A percentile compares a stretch with the other conserved stretches of the same genome.
Evolutionary conservation across 2,888 invertebrate species (phyloP).

Genomic region (Drosophila neoperkinsi): DNA sequence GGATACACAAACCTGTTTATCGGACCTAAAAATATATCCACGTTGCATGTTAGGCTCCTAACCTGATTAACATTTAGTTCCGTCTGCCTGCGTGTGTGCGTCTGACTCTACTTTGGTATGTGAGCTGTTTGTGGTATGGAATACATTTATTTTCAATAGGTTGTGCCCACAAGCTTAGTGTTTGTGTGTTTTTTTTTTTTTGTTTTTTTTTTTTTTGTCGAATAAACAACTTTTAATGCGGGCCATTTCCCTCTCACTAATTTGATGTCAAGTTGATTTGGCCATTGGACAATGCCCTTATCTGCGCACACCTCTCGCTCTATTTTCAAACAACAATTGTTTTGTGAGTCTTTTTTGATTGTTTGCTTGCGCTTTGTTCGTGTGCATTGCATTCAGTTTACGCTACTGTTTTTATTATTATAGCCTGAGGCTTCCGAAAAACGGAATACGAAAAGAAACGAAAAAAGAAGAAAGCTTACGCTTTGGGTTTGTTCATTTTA

Average conservation of each 20-base stretch:
- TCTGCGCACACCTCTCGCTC: slow-evolving; percentile 19
- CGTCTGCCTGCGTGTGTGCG: slow-evolving; percentile 17
- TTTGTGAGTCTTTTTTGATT: slow-evolving; percentile 69
- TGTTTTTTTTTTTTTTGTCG: slow-evolving; percentile 5
- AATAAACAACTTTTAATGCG: slow-evolving; percentile 34
- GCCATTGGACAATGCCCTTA: slow-evolving; percentile 6
- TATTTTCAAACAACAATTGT: slow-evolving; percentile 64
- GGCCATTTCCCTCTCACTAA: slow-evolving; percentile 36
- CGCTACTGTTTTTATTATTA: slow-evolving; percentile 72
- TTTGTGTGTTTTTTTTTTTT: not conserved
- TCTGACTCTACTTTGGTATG: slow-evolving; percentile 25
- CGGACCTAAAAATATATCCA: slow-evolving; percentile 57
- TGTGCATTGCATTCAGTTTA: slow-evolving; percentile 70
- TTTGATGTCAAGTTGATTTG: slow-evolving; percentile 62
- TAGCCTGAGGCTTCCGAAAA: slow-evolving; percentile 59
- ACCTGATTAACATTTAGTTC: slow-evolving; percentile 75
- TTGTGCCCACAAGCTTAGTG: slow-evolving; percentile 13
- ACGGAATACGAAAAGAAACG: slow-evolving; percentile 24
- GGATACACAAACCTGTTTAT: slow-evolving; percentile 43
- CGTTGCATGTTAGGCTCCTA: slow-evolving; percentile 42
- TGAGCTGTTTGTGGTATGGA: slow-evolving; percentile 21
- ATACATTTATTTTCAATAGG: slow-evolving; percentile 42
- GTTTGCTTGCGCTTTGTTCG: slow-evolving; percentile 61
- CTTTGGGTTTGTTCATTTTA: slow-evolving; percentile 24
- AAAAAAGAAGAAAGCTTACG: slow-evolving; percentile 54